These are phyloP conservation scores for Coenonympha arcania DNA, from an alignment of 2,888 invertebrate genomes.

Conservation along the genomic window DNA sequence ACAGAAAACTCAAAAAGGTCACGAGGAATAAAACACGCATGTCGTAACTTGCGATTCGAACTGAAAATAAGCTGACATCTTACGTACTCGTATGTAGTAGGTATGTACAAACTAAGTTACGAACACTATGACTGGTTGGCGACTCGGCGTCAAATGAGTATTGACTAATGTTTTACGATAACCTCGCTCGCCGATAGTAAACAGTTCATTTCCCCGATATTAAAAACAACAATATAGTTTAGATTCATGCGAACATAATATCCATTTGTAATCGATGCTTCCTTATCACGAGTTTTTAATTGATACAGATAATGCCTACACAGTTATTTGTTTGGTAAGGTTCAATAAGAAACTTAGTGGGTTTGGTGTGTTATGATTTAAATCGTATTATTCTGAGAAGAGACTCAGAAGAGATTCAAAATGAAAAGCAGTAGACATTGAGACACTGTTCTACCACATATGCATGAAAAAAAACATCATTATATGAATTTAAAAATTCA, in stretches of 20 bases:
- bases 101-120: too few species aligned
- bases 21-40: slow-evolving; percentile 53
- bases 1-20: slow-evolving; percentile 38
- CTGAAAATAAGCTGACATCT: slow-evolving; percentile 26
- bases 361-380: too few species aligned
- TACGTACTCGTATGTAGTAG: slow-evolving; percentile 12
- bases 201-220: slow-evolving; percentile 20
- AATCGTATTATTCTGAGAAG: too few species aligned
- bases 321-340: not conserved
- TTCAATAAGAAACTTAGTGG: slow-evolving; percentile 28
- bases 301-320: not conserved
- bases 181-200: slow-evolving; percentile 19
- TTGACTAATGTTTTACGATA: slow-evolving; percentile 33
- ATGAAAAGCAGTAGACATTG: too few species aligned
- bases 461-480: too few species aligned
- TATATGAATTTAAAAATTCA: too few species aligned
- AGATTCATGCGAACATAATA: too few species aligned
- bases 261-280: not conserved
- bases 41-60: slow-evolving; percentile 39
- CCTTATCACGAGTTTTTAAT: slow-evolving; percentile 11
- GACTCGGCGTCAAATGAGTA: slow-evolving; percentile 36
- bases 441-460: too few species aligned
- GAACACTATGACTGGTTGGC: slow-evolving; percentile 29
- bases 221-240: too few species aligned
- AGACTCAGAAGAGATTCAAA: too few species aligned